phyloP scores from a whole-genome alignment of 1,140 invertebrate species.

The Trichoplusia ni region DNA sequence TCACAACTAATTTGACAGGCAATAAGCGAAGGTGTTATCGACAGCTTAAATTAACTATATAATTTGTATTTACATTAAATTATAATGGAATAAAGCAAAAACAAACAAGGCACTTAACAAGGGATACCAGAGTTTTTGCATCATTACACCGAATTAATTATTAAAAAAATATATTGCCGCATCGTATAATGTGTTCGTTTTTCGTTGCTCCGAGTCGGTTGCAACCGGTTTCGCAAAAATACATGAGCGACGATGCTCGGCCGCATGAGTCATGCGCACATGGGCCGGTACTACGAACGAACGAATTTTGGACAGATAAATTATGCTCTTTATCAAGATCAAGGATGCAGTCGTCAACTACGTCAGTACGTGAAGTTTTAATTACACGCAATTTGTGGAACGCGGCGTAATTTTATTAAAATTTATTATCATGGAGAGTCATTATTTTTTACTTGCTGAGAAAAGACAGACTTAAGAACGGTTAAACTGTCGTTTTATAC shows the following conservation, averaged over 20 bases:
- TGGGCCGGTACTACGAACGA: constrained; percentile 29
- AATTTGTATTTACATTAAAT: neutral
- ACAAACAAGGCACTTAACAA: neutral
- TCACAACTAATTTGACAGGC: neutral
- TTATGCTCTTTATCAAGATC: constrained; percentile 35
- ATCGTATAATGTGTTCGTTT: constrained; percentile 16
- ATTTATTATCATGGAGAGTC: constrained; percentile 2
- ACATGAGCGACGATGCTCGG: constrained; percentile 15
- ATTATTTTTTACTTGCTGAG: constrained; percentile 2
- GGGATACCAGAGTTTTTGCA: neutral
- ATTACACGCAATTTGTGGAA: constrained; percentile 16
- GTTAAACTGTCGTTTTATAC: neutral
- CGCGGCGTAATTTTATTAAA: constrained; percentile 18
- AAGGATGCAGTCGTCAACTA: constrained; percentile 17
- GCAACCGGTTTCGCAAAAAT: constrained; percentile 34
- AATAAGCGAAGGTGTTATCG: neutral
- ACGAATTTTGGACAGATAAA: constrained; percentile 37
- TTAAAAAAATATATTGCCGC: constrained; percentile 31
- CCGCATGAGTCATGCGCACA: constrained; percentile 45
- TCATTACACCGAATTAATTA: constrained; percentile 27
- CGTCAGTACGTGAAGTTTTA: constrained; percentile 19
- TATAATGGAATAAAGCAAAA: neutral
- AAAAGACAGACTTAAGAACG: neutral
- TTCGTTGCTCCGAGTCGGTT: neutral
- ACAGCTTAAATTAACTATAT: neutral